Conservation (phyloP, 2,888 invertebrate genomes). For the Stratiomys singularior region DNA sequence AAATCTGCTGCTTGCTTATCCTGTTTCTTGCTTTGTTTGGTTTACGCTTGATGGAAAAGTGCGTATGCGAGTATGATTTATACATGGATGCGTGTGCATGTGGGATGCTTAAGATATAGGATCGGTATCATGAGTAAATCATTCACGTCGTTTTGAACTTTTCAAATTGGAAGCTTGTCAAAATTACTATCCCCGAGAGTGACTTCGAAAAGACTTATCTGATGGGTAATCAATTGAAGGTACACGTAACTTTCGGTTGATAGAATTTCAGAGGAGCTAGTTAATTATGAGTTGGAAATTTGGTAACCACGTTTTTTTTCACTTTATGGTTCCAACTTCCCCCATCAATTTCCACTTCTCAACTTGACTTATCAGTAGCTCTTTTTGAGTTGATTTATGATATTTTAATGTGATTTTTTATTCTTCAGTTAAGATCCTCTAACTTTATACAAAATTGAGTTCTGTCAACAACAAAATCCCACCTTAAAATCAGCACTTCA, state of each 20-base stretch:
- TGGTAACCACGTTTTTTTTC: background rate
- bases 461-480: background rate
- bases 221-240: too few species aligned
- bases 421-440: background rate
- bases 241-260: background rate
- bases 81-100: background rate
- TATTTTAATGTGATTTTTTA: background rate
- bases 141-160: background rate
- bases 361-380: too few species aligned
- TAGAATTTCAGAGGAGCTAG: background rate
- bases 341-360: background rate
- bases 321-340: background rate
- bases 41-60: background rate
- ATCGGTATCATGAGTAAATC: too few species aligned
- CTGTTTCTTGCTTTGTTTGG: background rate
- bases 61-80: background rate
- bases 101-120: too few species aligned
- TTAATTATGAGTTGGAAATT: conserved; percentile 2
- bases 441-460: background rate
- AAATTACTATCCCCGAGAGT: background rate
- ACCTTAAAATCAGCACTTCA: background rate
- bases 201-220: background rate
- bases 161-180: background rate
- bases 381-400: conserved; percentile 28
- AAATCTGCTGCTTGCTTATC: conserved; percentile 1